Evolutionary conservation across 2,888 invertebrate genomes (phyloP).

Genomic region (Sepioteuthis lessoniana): DNA sequence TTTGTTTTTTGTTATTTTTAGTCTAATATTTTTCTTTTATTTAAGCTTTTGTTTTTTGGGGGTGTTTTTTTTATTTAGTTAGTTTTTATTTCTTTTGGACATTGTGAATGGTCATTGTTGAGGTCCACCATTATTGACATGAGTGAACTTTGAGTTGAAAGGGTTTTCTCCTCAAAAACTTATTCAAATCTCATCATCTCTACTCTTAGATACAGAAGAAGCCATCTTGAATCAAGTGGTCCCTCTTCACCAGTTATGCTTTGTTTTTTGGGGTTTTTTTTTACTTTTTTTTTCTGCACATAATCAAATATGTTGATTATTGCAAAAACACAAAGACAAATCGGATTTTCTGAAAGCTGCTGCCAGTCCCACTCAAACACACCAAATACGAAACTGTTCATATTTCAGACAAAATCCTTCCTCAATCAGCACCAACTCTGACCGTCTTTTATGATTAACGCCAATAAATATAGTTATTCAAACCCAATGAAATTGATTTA

Average conservation of each 20-base stretch:
- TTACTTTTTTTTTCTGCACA: not conserved
- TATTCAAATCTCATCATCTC: slow-evolving; percentile 20
- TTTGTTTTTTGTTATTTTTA: not conserved
- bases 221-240: slow-evolving; percentile 17
- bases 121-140: not conserved
- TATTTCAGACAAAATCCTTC: not conserved
- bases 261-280: not conserved
- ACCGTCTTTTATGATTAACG: not conserved
- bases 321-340: slow-evolving; percentile 2
- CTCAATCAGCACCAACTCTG: not conserved
- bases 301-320: not conserved
- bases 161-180: slow-evolving; percentile 21
- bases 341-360: not conserved
- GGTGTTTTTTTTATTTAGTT: too few relatives aligned
- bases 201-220: not conserved
- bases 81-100: not conserved
- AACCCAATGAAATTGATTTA: not conserved
- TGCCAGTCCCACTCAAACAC: not conserved
- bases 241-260: not conserved
- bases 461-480: not conserved
- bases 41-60: not conserved
- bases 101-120: slow-evolving; percentile 14
- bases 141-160: not conserved
- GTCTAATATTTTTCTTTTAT: too few relatives aligned
- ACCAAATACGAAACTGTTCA: not conserved